phyloP scores from a whole-genome alignment of 2,797 vertebrate species.

The Chaenodraco wilsoni region DNA sequence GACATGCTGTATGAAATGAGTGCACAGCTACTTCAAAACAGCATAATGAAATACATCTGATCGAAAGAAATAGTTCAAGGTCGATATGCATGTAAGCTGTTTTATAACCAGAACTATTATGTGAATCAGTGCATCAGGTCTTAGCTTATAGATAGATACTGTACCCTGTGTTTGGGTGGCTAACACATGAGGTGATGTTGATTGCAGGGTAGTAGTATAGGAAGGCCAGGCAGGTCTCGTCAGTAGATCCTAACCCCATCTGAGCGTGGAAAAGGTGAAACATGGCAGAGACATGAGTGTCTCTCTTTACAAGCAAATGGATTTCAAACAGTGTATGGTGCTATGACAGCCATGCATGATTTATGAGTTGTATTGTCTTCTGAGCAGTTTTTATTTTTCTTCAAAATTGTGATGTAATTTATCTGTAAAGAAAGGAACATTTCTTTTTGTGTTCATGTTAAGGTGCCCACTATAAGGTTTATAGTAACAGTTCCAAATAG shows the following conservation, averaged over 20 bases:
- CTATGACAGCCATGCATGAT: background rate
- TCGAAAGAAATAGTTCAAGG: background rate
- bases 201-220: constrained; percentile 79
- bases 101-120: background rate
- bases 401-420: background rate
- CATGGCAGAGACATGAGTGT: background rate
- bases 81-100: background rate
- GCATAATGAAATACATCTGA: background rate
- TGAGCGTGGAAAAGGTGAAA: constrained; percentile 36
- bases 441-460: background rate
- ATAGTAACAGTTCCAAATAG: background rate
- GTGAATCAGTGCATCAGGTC: background rate
- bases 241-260: constrained; percentile 73
- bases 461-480: background rate
- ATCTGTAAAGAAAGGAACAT: background rate
- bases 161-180: constrained; percentile 55
- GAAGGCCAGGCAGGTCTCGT: constrained; percentile 85
- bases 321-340: background rate
- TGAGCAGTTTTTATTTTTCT: too few relatives aligned
- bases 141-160: constrained; percentile 24
- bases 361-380: too few relatives aligned
- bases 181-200: constrained; percentile 60
- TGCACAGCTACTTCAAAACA: background rate
- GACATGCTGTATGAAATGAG: constrained; percentile 42
- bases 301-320: background rate